Percentiles rank a stretch among this genome's conserved stretches.
These are phyloP conservation scores for Mylabris sibirica DNA, from an alignment of 2,888 invertebrate genomes.

Conservation along the genomic window DNA sequence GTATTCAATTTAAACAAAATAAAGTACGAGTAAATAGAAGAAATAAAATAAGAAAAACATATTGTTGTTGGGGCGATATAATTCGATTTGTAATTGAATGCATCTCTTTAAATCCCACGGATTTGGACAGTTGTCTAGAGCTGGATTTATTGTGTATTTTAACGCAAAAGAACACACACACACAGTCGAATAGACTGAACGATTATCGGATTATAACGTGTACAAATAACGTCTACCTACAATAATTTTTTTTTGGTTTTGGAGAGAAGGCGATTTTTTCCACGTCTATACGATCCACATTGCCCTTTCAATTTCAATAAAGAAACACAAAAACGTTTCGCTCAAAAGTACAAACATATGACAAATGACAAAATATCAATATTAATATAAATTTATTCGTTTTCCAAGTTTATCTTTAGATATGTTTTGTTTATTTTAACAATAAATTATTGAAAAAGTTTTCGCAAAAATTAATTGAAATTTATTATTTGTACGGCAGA, in stretches of 20 bases:
- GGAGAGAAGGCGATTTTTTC: background rate
- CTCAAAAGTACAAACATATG: too few species aligned
- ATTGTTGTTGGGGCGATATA: background rate
- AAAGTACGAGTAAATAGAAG: background rate
- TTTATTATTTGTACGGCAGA: background rate
- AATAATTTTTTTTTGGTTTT: background rate
- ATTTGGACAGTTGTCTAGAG: background rate
- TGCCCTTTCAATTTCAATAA: background rate
- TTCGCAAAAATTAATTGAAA: background rate
- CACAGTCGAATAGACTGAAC: background rate
- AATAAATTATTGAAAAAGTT: background rate
- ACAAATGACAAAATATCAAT: background rate
- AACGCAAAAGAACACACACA: background rate
- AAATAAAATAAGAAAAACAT: background rate
- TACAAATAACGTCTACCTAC: background rate
- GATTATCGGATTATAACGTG: constrained; percentile 12
- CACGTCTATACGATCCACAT: background rate
- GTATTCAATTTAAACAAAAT: background rate
- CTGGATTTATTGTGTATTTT: constrained; percentile 4
- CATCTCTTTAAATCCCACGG: background rate
- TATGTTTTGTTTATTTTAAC: background rate
- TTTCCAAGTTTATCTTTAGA: background rate
- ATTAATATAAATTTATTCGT: background rate
- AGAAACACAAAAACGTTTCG: background rate
- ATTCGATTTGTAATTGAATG: constrained; percentile 8